Base-by-base conservation (phyloP, 37 sponge, comb jelly and placozoan genomes). In the Amphimedon queenslandica region DNA sequence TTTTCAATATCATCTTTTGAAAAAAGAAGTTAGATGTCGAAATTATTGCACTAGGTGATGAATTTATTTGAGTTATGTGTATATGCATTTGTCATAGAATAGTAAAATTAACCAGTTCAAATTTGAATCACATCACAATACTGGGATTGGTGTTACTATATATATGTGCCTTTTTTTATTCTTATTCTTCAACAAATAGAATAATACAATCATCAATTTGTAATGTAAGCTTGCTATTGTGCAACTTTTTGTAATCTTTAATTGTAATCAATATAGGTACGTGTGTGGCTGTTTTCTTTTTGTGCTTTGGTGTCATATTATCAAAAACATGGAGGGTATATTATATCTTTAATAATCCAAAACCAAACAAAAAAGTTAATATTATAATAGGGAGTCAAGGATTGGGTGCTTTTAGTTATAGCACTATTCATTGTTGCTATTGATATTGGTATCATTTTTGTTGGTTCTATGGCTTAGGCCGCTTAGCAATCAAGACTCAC, bases 341-440 rank as follows among this genome's bases (percentile, higher is more conserved):
- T 72, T 72, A 72, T 63, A 80, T 80, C 1, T 80, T 80, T 30
- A 73, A 71, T 35, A 80, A 80, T 47, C 80, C 80, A 33, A n/a
- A 63, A 27, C 66, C 40, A 55, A 64, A 63, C 25, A 80, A 80
- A 42, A 64, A 72, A 56, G 80, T 80, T 18, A 47, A 47, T 34
- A 10, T 8, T 38, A 33, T 2, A 21, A 25, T 11, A 79, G 79
- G 79, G 41, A 35, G 30, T 79, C 24, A 79, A 79, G 37, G 70
- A 79, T 35, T 79, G 71, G 71, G 32, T 56, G 0, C 27, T 79
- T 40, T 21, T 47, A 23, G 3, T 69, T 4, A 39, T 42, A 0
- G 57, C 41, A 32, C 5, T 53, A 13, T 23, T 78, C 10, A 58
- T 78, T 2, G 27, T 42, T 28, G 57, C 39, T 4, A 35, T 78